Evolutionary conservation across 2,113 vertebrate genomes (phyloP).

Genomic region (Campylorhamphus procurvoides): DNA sequence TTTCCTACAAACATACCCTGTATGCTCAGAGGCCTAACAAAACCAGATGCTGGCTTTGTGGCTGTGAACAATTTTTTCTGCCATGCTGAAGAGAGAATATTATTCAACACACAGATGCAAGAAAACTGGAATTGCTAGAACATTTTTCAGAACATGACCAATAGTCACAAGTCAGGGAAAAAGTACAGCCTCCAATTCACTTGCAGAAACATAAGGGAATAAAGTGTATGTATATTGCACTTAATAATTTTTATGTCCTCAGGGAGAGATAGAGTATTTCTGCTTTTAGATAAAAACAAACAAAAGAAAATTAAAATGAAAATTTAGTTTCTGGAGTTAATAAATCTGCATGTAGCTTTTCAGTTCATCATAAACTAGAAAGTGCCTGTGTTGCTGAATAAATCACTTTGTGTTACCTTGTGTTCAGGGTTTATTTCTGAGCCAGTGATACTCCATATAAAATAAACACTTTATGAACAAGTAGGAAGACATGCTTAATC

Average conservation of each 20-base stretch:
- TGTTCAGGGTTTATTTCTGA: slow-evolving; percentile 11
- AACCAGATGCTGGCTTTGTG: not conserved
- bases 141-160: not conserved
- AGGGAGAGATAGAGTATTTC: not conserved
- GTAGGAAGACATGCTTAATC: slow-evolving; percentile 2
- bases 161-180: not conserved
- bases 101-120: not conserved
- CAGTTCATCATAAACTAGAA: not conserved
- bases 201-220: not conserved
- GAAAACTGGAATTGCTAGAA: not conserved
- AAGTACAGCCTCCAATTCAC: not conserved
- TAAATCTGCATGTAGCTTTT: not conserved
- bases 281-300: slow-evolving; percentile 2
- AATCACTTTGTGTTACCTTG: slow-evolving; percentile 7
- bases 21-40: not conserved
- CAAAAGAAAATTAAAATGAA: not conserved
- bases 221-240: not conserved
- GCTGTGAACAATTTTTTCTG: not conserved
- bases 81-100: not conserved
- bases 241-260: not conserved
- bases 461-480: not conserved
- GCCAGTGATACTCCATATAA: not conserved
- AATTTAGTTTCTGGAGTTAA: not conserved
- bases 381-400: not conserved
- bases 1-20: not conserved